phyloP scores from a whole-genome alignment of 1,140 invertebrate species.

The Papilio polyxenes region DNA sequence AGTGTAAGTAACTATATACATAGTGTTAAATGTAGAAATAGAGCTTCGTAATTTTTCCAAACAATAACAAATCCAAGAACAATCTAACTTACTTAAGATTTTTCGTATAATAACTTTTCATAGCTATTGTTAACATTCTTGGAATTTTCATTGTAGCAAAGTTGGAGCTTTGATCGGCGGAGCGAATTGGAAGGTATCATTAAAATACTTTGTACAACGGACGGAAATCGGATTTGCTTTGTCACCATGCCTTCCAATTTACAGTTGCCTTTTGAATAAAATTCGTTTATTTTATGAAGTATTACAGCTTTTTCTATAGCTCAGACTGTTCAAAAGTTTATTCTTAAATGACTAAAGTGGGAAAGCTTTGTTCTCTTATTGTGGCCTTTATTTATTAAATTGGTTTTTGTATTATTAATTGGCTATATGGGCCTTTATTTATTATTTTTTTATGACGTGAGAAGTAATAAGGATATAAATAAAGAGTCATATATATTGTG shows the following conservation, averaged over 20 bases:
- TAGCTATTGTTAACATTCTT: neutral
- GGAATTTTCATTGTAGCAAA: conserved; percentile 30
- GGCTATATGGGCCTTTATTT: too few species aligned
- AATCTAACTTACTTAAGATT: neutral
- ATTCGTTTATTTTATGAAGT: conserved; percentile 23
- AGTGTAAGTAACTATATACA: too few species aligned
- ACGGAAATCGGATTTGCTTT: conserved; percentile 33
- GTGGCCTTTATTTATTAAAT: too few species aligned
- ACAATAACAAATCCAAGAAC: conserved; percentile 8
- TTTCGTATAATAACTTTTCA: neutral
- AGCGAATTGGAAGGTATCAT: conserved; percentile 35
- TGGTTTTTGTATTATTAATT: too few species aligned
- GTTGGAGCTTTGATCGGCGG: conserved; percentile 23
- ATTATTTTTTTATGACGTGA: neutral
- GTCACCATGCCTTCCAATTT: conserved; percentile 19
- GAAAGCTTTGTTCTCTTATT: neutral
- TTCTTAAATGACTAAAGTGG: neutral
- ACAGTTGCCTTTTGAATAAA: conserved; percentile 25
- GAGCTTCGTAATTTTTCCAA: neutral
- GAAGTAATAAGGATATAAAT: neutral
- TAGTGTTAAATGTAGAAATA: too few species aligned
- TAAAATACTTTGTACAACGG: conserved; percentile 31
- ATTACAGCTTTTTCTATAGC: neutral
- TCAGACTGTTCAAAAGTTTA: neutral
- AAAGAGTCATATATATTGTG: neutral